Evolutionary conservation across 2,113 vertebrate genomes (phyloP), one percentile per base, ranked within the genome.

Genomic region (Sinocyclocheilus anophthalmus): DNA sequence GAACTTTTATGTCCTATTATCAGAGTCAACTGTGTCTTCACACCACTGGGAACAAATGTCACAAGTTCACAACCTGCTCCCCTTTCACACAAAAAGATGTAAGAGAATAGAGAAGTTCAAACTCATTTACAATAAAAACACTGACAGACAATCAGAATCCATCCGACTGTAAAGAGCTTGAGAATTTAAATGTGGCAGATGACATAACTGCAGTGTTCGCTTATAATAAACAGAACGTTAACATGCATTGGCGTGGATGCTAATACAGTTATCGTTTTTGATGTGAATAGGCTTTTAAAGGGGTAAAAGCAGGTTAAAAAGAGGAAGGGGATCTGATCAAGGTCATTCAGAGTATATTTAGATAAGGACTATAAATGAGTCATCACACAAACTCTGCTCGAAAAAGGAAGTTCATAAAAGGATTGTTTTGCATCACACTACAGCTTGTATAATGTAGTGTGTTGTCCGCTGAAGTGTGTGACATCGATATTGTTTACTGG

Each of bases 401-500:
- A 86, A 20, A 86, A 26, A 59, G 39, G 48, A 18, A 61, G n/a
- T 53, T 45, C 45, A 24, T 48, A 33, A 72, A 81, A 85, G 75
- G 30, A 39, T 48, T 65, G 39, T 6, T 69, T 22, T 53, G 16
- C 76, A 45, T 73, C 59, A 59, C 76, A 57, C 45, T 48, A 65
- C 37, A 76, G 55, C 61, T 59, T 76, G 12, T 55, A 59, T 72
- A 55, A 48, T 81, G 11, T 30, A 39, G 33, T 22, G 6, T 65
- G 42, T 12, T 63, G 55, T 75, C 26, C 39, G 2, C 7, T 1
- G 3, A 30, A 33, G 53, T 80, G 61, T 50, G 65, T 33, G 12
- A 39, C 50, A 84, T 67, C 9, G 76, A 65, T 83, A 85, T 76
- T 83, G 77, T 85, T 85, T 75, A 73, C 70, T 45, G 39, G 39